phyloP scores from a whole-genome alignment of 2,113 vertebrate genomes.

The Tachysurus vachellii region DNA sequence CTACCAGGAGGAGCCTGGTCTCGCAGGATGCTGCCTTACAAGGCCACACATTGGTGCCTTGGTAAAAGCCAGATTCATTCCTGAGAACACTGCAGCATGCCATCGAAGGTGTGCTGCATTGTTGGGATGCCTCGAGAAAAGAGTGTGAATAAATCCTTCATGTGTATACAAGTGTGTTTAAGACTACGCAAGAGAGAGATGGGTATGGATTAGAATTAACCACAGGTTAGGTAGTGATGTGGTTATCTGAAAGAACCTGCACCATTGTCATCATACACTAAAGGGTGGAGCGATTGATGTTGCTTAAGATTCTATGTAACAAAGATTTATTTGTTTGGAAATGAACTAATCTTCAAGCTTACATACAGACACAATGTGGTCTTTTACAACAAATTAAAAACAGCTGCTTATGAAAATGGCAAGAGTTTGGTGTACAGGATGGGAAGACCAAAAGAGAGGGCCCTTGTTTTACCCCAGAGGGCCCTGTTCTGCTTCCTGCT shows the following conservation, averaged over 20 bases:
- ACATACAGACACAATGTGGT: not conserved
- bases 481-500: slow-evolving; percentile 35
- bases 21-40: slow-evolving; percentile 28
- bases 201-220: not conserved
- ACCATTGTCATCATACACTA: not conserved
- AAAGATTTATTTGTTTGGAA: not conserved
- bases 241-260: not conserved
- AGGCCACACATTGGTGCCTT: slow-evolving; percentile 1
- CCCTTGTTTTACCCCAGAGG: slow-evolving; percentile 29
- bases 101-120: slow-evolving; percentile 29
- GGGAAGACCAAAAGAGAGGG: not conserved
- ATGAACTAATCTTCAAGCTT: not conserved
- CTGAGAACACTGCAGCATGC: slow-evolving; percentile 6
- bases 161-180: not conserved
- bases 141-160: not conserved
- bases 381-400: not conserved
- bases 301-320: not conserved
- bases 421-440: not conserved
- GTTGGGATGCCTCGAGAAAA: not conserved
- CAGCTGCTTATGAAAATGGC: slow-evolving; percentile 10
- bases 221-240: not conserved
- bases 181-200: not conserved
- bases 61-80: slow-evolving; percentile 15
- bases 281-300: not conserved
- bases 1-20: slow-evolving; percentile 3